Evolutionary conservation across 1,140 invertebrate genomes (phyloP).

Genomic region (Cydia strobilella): DNA sequence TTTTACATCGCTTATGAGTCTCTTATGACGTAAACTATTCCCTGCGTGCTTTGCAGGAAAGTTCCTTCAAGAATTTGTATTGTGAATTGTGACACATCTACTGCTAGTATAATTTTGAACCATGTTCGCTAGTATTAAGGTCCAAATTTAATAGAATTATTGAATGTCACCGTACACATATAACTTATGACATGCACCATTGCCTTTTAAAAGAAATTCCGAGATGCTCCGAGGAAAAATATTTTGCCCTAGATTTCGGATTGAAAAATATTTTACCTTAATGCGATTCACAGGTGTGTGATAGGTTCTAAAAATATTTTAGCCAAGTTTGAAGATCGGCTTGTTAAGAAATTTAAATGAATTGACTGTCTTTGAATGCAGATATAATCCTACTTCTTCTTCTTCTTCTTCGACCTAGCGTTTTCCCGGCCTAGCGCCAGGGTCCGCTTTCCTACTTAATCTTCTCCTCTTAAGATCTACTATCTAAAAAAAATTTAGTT

Average conservation of each 20-base stretch:
- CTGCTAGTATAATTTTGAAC: neutral
- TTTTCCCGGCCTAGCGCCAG: too few species aligned
- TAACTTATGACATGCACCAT: constrained; percentile 11
- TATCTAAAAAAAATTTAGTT: too few species aligned
- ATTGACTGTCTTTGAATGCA: too few species aligned
- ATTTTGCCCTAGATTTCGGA: neutral
- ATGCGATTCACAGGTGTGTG: neutral
- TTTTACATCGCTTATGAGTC: neutral
- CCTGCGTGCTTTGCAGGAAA: neutral
- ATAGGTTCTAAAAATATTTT: neutral
- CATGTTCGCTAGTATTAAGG: neutral
- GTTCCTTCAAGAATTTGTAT: constrained; percentile 3
- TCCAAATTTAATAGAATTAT: neutral
- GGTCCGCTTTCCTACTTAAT: too few species aligned
- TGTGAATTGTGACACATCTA: neutral
- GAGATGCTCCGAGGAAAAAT: neutral
- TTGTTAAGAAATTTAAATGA: too few species aligned
- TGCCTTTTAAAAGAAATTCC: neutral
- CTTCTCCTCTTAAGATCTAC: too few species aligned
- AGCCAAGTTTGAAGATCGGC: neutral
- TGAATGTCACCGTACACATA: constrained; percentile 3
- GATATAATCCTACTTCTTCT: neutral
- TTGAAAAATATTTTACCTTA: constrained; percentile 3
- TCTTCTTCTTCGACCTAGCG: too few species aligned
- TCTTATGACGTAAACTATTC: neutral